phyloP scores from a whole-genome alignment of 92 coral and sea anemone species.

The Paragorgia papillata region DNA sequence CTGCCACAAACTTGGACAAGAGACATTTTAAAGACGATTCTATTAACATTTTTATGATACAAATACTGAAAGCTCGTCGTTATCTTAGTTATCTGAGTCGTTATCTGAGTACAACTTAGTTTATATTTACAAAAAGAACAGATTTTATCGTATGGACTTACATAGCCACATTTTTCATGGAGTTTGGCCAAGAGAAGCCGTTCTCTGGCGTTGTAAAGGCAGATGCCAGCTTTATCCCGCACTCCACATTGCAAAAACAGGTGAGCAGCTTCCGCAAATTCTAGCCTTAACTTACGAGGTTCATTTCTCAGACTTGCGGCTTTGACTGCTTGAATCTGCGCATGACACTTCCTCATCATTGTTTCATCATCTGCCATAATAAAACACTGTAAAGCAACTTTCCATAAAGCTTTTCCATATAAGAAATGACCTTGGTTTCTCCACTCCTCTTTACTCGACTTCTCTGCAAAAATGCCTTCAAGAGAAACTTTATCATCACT shows the following conservation, averaged over 20 bases:
- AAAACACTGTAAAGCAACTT: slow-evolving; percentile 79
- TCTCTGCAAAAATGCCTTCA: slow-evolving; percentile 86
- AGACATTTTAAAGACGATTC: too few species aligned
- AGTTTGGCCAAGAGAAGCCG: slow-evolving; percentile 71
- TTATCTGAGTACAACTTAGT: too few species aligned
- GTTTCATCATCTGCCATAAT: slow-evolving; percentile 63
- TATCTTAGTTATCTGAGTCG: too few species aligned
- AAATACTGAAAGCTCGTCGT: too few species aligned
- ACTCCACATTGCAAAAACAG: slow-evolving; percentile 80
- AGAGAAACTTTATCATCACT: slow-evolving; percentile 49
- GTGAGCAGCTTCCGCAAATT: slow-evolving; percentile 75
- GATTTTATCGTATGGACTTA: slow-evolving; percentile 21
- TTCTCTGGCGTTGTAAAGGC: slow-evolving; percentile 81
- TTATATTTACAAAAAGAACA: too few species aligned
- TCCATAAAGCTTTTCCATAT: slow-evolving; percentile 82
- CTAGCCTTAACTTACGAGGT: slow-evolving; percentile 66
- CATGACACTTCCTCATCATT: slow-evolving; percentile 76
- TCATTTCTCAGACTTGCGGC: slow-evolving; percentile 68
- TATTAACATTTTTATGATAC: too few species aligned
- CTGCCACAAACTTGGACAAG: too few species aligned
- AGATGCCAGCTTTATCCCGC: slow-evolving; percentile 75
- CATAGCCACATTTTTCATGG: slow-evolving; percentile 69
- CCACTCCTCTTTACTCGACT: slow-evolving; percentile 80
- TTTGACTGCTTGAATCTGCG: slow-evolving; percentile 80
- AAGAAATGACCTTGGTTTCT: slow-evolving; percentile 73